Conservation (phyloP, 1,140 invertebrate species). For the Ostrea denselamellosa region DNA sequence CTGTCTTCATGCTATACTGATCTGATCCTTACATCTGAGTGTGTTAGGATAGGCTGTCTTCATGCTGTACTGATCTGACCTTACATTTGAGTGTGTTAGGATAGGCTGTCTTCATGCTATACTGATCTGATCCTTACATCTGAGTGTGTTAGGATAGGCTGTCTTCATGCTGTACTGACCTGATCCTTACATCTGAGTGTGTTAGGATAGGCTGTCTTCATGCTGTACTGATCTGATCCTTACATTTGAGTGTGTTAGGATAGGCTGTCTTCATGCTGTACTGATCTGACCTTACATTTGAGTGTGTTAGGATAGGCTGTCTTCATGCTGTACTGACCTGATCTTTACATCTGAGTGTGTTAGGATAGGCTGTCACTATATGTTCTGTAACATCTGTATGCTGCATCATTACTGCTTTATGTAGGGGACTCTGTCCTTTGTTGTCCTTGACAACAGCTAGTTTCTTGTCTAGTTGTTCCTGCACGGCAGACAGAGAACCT, state of each 20-base stretch:
- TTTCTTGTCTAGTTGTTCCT: conserved; percentile 44
- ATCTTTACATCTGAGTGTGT: conserved; percentile 64
- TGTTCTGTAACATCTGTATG: conserved; percentile 62
- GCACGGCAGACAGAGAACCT: neutral
- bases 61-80: too few relatives aligned
- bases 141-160: neutral
- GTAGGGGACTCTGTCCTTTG: conserved; percentile 62
- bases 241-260: neutral
- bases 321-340: conserved; percentile 62
- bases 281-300: conserved; percentile 68
- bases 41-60: conserved; percentile 48
- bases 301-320: conserved; percentile 54
- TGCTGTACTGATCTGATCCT: neutral
- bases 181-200: neutral
- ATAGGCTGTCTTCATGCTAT: neutral
- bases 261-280: conserved; percentile 48
- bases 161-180: neutral
- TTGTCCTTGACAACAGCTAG: conserved; percentile 60
- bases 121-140: conserved; percentile 66
- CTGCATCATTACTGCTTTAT: conserved; percentile 63
- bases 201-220: neutral
- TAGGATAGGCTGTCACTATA: conserved; percentile 58
- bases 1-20: too few relatives aligned
- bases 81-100: neutral
- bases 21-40: conserved; percentile 66